phyloP scores from a whole-genome alignment of 2,888 invertebrate species.

The Thera obeliscata region DNA sequence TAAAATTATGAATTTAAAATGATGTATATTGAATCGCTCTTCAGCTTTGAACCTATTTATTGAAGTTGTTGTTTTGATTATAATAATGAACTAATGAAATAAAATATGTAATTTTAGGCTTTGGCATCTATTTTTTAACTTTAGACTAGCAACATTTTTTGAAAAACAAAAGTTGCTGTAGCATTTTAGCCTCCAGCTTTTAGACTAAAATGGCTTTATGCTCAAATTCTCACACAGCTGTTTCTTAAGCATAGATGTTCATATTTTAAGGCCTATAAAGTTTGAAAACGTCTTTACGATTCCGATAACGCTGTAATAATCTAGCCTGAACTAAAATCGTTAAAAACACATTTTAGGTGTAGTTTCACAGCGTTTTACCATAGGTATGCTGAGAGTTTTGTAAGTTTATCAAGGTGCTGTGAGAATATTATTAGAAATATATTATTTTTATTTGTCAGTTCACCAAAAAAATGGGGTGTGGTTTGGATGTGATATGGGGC shows the following conservation, averaged over 20 bases:
- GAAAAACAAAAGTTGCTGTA: not conserved
- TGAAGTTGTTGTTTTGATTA: not conserved
- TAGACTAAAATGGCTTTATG: constrained; percentile 4
- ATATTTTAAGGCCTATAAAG: not conserved
- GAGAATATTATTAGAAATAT: constrained; percentile 19
- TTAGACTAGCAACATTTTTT: not conserved
- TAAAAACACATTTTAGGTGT: constrained; percentile 4
- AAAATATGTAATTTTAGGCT: not conserved
- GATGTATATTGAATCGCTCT: not conserved
- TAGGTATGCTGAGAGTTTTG: constrained; percentile 33
- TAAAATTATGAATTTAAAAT: constrained; percentile 7
- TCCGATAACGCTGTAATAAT: not conserved
- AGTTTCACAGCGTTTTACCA: constrained; percentile 7
- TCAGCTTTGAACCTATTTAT: constrained; percentile 1
- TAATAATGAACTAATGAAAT: not conserved
- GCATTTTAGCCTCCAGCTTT: constrained; percentile 1
- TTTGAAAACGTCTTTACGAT: not conserved
- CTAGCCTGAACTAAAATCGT: constrained; percentile 5
- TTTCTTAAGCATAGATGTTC: constrained; percentile 9
- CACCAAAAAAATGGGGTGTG: not conserved
- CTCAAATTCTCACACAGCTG: not conserved
- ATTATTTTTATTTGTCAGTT: not conserved
- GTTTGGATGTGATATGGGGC: no score
- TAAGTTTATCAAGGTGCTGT: constrained; percentile 46
- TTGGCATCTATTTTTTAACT: not conserved